Percentiles rank a stretch among this genome's conserved stretches.
These are phyloP conservation scores for Elysia chlorotica DNA, from an alignment of 1,140 invertebrate genomes.

Conservation along the genomic window DNA sequence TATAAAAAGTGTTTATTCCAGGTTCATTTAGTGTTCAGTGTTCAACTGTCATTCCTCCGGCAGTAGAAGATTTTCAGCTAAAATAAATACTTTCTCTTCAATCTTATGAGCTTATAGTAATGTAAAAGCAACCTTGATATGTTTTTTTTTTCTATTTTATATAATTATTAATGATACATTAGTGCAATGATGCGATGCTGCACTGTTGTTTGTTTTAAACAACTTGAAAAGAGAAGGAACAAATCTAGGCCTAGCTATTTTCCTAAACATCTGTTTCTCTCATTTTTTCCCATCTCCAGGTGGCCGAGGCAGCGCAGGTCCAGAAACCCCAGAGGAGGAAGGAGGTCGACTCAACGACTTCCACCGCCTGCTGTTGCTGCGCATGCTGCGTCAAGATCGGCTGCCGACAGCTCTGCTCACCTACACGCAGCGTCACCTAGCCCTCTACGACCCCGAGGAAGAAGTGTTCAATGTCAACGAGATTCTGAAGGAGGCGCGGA, in stretches of 20 bases:
- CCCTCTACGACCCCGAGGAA: conserved; percentile 44
- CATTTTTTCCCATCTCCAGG: not conserved
- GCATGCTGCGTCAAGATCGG: conserved; percentile 58
- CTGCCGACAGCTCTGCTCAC: conserved; percentile 46
- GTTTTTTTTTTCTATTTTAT: no score
- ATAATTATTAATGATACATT: no score
- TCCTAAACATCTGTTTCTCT: not conserved
- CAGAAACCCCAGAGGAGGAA: conserved; percentile 39
- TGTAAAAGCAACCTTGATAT: no score
- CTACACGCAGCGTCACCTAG: conserved; percentile 52
- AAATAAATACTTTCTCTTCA: no score
- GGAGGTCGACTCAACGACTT: conserved; percentile 51
- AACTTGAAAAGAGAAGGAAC: no score
- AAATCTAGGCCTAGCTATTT: no score
- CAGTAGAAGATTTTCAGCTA: no score
- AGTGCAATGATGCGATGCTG: not conserved
- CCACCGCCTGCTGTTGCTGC: conserved; percentile 55
- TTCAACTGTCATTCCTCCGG: no score
- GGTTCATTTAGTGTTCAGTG: no score
- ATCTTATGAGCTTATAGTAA: no score
- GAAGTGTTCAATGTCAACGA: conserved; percentile 34
- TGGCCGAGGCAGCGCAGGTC: not conserved
- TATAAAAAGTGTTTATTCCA: no score
- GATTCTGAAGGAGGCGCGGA: conserved; percentile 39
- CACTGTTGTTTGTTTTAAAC: not conserved